phyloP scores from a whole-genome alignment of 1,140 invertebrate genomes.

The Streblospio benedicti region DNA sequence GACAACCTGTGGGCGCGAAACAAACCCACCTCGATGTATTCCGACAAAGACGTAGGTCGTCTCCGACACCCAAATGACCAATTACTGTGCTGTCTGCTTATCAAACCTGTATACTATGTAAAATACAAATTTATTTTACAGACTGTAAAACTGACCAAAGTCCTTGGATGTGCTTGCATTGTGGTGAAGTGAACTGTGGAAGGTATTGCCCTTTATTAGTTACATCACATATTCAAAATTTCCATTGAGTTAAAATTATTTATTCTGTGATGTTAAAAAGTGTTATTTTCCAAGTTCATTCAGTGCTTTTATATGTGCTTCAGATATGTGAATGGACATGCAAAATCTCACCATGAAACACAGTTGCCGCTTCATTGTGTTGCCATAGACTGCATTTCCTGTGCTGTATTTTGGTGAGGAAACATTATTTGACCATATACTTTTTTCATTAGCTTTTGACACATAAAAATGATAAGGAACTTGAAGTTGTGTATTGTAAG shows the following conservation, averaged over 20 bases:
- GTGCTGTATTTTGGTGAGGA: slow-evolving; percentile 65
- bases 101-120: too few species aligned
- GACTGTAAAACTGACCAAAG: slow-evolving; percentile 61
- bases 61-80: too few species aligned
- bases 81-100: too few species aligned
- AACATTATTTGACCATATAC: neutral
- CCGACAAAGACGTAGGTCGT: too few species aligned
- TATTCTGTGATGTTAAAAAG: neutral
- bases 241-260: neutral
- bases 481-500: too few species aligned
- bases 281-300: neutral
- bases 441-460: neutral
- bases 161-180: slow-evolving; percentile 68
- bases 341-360: slow-evolving; percentile 61
- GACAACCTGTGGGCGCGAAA: too few species aligned
- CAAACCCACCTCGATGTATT: too few species aligned
- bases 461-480: too few species aligned
- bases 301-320: slow-evolving; percentile 6
- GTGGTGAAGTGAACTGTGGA: slow-evolving; percentile 65
- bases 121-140: slow-evolving; percentile 48
- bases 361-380: slow-evolving; percentile 55
- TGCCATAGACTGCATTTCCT: slow-evolving; percentile 66
- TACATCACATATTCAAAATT: neutral
- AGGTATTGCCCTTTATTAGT: slow-evolving; percentile 34
- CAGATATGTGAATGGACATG: slow-evolving; percentile 68